Evolutionary conservation across 2,888 invertebrate species (phyloP).

Genomic region (Smittia sp.): DNA sequence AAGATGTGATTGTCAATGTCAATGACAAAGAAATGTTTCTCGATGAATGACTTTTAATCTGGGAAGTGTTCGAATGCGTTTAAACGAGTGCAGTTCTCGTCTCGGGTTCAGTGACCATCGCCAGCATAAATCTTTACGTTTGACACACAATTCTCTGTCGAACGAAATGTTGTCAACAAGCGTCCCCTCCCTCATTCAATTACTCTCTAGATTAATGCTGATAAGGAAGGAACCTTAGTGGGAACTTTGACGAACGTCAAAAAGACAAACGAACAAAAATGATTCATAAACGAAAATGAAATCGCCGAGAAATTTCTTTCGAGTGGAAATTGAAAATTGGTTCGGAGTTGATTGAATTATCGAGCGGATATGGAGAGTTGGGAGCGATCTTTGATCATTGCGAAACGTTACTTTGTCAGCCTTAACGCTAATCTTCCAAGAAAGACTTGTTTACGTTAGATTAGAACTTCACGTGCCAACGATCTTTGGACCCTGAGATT

Average conservation of each 20-base stretch:
- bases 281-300: conserved; percentile 1
- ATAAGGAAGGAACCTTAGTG: background rate
- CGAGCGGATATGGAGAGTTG: conserved; percentile 5
- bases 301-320: background rate
- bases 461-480: background rate
- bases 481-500: background rate
- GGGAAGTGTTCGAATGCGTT: background rate
- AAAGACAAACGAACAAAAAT: background rate
- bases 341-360: background rate
- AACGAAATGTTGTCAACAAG: background rate
- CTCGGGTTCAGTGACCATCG: background rate
- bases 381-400: too few species aligned
- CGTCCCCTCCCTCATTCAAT: background rate
- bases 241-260: background rate
- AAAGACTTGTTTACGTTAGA: background rate
- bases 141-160: background rate
- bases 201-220: background rate
- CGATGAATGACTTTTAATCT: background rate
- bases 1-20: conserved; percentile 3
- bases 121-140: background rate
- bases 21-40: background rate
- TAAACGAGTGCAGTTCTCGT: background rate
- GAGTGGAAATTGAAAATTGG: conserved; percentile 5
- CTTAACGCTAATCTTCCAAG: too few species aligned
- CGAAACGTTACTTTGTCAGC: background rate